Percentiles rank a stretch among this genome's conserved stretches.
Conservation (phyloP, 2,888 invertebrate species). For the Drosophila antonietae region DNA sequence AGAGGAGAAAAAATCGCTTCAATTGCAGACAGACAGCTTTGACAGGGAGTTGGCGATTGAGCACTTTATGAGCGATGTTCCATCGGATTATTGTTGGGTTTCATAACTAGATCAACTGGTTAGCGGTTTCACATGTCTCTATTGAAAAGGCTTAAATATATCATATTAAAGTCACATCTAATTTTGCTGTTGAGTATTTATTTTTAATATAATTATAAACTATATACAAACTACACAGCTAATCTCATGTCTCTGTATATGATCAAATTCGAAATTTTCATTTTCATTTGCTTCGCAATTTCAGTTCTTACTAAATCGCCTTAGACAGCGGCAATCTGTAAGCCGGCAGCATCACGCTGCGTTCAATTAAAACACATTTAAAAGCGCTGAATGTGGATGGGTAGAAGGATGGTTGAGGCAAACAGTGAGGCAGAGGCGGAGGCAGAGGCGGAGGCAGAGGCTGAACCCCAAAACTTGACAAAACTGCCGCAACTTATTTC, state of each 20-base stretch:
- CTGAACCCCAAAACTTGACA: conserved; percentile 43
- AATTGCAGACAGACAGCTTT: conserved; percentile 63
- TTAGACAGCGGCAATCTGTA: conserved; percentile 12
- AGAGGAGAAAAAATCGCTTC: conserved; percentile 40
- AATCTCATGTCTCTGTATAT: no score
- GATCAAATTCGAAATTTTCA: no score
- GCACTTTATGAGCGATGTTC: conserved; percentile 50
- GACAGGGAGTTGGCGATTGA: conserved; percentile 33
- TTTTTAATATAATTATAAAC: neutral
- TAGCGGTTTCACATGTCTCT: conserved; percentile 3
- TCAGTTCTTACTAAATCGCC: neutral
- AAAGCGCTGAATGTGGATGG: conserved; percentile 37
- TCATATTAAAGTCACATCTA: neutral
- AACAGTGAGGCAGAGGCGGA: neutral
- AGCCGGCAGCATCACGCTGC: conserved; percentile 52
- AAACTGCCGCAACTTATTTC: conserved; percentile 54
- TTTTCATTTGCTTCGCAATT: neutral
- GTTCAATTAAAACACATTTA: conserved; percentile 82
- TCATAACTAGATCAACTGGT: conserved; percentile 17
- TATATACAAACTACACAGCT: neutral
- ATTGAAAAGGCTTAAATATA: neutral
- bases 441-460: neutral
- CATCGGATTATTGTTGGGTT: conserved; percentile 23
- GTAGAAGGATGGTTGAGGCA: neutral
- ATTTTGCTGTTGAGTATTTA: neutral